phyloP scores from a whole-genome alignment of 2,797 vertebrate genomes.

The Xenops minutus region DNA sequence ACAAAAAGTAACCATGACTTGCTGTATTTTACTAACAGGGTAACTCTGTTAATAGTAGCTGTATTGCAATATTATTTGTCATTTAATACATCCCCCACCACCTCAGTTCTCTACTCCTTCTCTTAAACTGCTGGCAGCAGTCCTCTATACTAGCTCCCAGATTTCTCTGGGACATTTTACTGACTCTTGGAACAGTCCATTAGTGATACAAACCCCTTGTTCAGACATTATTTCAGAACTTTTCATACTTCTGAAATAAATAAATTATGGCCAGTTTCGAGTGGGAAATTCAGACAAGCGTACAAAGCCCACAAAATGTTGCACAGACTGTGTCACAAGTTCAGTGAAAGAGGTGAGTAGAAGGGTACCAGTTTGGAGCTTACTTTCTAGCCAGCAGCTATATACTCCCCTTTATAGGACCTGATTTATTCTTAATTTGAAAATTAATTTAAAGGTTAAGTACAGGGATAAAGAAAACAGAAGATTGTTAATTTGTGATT shows the following conservation, averaged over 20 bases:
- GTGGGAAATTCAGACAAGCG: not conserved
- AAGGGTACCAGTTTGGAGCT: not conserved
- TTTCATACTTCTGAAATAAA: not conserved
- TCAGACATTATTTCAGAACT: not conserved
- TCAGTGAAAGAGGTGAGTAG: not conserved
- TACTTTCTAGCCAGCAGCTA: not conserved
- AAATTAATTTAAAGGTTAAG: not conserved
- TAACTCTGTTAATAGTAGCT: not conserved
- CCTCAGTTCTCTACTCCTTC: not conserved
- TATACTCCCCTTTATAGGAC: not conserved
- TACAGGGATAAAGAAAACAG: not conserved
- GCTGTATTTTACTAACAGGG: not conserved
- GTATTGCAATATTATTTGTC: not conserved
- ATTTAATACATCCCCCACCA: not conserved
- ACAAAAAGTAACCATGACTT: not conserved
- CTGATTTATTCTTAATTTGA: not conserved
- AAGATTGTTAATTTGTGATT: not conserved
- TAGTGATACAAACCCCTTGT: not conserved
- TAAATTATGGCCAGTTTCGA: not conserved
- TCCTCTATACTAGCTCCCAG: not conserved
- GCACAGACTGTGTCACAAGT: not conserved
- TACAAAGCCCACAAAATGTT: not conserved
- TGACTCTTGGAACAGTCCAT: not conserved
- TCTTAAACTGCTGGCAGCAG: not conserved
- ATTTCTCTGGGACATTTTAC: not conserved